Conservation (phyloP, 2,797 vertebrate species). For the Falco cherrug region DNA sequence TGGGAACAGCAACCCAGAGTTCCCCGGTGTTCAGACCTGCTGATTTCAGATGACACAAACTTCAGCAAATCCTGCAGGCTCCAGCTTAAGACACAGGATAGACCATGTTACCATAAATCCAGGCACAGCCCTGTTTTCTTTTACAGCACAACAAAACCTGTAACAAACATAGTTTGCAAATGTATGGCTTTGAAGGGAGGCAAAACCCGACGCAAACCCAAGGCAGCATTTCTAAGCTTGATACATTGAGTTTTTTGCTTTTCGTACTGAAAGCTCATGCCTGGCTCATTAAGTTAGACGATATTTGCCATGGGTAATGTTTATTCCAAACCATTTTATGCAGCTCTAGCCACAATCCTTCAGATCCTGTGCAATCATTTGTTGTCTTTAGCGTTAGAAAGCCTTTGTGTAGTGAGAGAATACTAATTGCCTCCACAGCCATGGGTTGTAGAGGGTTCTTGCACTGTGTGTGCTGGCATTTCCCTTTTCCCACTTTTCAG, state of each 20-base stretch:
- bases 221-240: background rate
- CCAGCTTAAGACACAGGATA: background rate
- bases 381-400: background rate
- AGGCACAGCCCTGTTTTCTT: background rate
- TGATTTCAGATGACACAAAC: background rate
- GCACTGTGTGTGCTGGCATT: rapidly evolving
- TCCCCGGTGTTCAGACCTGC: background rate
- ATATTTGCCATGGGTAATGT: slow-evolving; percentile 14
- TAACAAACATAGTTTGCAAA: background rate
- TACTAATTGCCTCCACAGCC: background rate
- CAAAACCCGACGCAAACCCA: background rate
- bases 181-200: background rate
- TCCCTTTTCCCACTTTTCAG: background rate
- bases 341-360: background rate
- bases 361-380: background rate
- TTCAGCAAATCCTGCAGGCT: background rate
- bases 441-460: background rate
- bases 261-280: background rate
- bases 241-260: background rate
- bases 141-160: background rate
- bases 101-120: background rate
- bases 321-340: slow-evolving; percentile 24
- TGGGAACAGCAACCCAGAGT: background rate
- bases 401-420: background rate
- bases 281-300: slow-evolving; percentile 11